A percentile compares a stretch with the other conserved stretches of the same genome.
These are phyloP conservation scores for Zoroaster sp. DNA, from an alignment of 53 echinoderm and acorn worm species.

Conservation along the genomic window DNA sequence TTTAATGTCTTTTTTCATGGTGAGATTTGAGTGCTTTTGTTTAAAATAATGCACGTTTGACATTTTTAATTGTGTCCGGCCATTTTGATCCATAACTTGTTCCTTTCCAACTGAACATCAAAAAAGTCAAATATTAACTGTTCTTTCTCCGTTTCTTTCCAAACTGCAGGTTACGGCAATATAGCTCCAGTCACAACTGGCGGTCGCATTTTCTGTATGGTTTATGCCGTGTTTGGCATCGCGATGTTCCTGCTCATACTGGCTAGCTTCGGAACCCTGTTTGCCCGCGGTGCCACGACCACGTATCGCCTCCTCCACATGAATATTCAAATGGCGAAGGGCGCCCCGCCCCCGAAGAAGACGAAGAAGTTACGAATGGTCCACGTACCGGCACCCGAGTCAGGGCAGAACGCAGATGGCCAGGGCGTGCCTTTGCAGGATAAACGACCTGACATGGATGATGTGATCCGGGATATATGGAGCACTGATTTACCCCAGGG, in stretches of 20 bases:
- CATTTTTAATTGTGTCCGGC: no score
- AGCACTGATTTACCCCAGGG: neutral
- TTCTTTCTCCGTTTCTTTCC: no score
- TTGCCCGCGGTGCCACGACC: slow-evolving; percentile 83
- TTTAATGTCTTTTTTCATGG: no score
- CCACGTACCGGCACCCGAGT: slow-evolving; percentile 5
- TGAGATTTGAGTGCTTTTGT: no score
- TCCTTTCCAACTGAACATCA: no score
- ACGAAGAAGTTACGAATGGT: slow-evolving; percentile 23
- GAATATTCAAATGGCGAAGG: slow-evolving; percentile 51
- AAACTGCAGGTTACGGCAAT: slow-evolving; percentile 84
- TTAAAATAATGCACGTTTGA: no score
- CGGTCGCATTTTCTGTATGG: slow-evolving; percentile 81
- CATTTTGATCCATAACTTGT: no score
- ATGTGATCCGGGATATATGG: no score
- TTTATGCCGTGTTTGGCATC: slow-evolving; percentile 90
- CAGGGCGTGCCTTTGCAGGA: neutral
- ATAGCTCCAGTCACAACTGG: slow-evolving; percentile 74
- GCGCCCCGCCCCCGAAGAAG: slow-evolving; percentile 53
- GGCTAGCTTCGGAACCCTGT: slow-evolving; percentile 80
- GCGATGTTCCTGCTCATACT: slow-evolving; percentile 78
- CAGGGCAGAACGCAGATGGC: neutral
- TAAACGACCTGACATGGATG: slow-evolving; percentile 29
- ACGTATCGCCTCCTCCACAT: slow-evolving; percentile 73
- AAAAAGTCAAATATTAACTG: no score